A percentile compares a stretch with the other conserved stretches of the same genome.
These are phyloP conservation scores for Pseudomyrmex concolor DNA, from an alignment of 1,140 invertebrate genomes.

Conservation along the genomic window DNA sequence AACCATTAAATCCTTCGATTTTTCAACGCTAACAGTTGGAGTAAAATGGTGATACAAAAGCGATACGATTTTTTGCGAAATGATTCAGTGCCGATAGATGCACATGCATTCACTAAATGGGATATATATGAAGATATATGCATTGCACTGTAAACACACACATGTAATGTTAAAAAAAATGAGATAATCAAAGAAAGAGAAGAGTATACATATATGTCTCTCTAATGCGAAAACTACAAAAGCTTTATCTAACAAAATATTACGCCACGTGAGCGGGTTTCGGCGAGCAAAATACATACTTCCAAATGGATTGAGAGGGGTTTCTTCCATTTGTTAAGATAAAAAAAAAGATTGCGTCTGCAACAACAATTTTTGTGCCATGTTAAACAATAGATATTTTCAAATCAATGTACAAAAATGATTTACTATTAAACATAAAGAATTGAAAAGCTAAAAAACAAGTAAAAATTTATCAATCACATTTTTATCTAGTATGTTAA, in stretches of 20 bases:
- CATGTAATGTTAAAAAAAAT: slow-evolving; percentile 19
- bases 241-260: slow-evolving; percentile 38
- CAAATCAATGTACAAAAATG: background rate
- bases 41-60: too few relatives aligned
- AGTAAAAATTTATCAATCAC: background rate
- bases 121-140: slow-evolving; percentile 38
- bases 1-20: too few relatives aligned
- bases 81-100: too few relatives aligned
- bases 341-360: background rate
- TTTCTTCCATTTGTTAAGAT: background rate
- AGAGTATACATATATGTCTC: background rate
- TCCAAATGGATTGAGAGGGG: slow-evolving; percentile 54
- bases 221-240: slow-evolving; percentile 22
- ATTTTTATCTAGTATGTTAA: background rate
- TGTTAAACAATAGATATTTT: background rate
- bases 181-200: slow-evolving; percentile 27
- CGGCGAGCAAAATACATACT: slow-evolving; percentile 67
- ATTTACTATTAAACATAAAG: background rate
- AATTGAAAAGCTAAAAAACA: background rate
- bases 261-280: slow-evolving; percentile 62
- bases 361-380: background rate
- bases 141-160: slow-evolving; percentile 35
- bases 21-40: too few relatives aligned
- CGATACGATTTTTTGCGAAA: too few relatives aligned
- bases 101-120: slow-evolving; percentile 15